These are phyloP conservation scores for Pycnomerus fuliginosus DNA, from an alignment of 2,888 invertebrate species.

Conservation along the genomic window DNA sequence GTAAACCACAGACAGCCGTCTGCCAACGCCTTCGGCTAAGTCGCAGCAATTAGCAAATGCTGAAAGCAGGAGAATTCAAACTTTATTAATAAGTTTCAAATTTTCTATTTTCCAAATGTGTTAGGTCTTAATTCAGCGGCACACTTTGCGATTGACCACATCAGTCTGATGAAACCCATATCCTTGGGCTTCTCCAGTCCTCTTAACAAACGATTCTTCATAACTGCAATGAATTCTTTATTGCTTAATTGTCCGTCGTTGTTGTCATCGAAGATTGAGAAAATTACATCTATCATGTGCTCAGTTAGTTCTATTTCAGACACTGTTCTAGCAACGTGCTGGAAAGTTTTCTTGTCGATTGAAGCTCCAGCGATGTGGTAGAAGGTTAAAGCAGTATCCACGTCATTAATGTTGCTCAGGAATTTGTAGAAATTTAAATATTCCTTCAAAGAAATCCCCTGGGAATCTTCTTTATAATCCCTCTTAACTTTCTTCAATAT, in stretches of 20 bases:
- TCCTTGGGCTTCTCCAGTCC: slow-evolving; percentile 98
- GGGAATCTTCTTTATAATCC: slow-evolving; percentile 76
- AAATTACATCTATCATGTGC: slow-evolving; percentile 95
- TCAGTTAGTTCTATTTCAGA: slow-evolving; percentile 91
- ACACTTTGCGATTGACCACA: slow-evolving; percentile 87
- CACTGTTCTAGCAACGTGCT: slow-evolving; percentile 95
- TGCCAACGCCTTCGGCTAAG: too few species aligned
- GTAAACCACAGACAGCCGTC: too few species aligned
- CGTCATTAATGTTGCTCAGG: slow-evolving; percentile 95
- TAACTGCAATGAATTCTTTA: slow-evolving; percentile 97
- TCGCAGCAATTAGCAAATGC: too few species aligned
- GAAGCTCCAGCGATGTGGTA: slow-evolving; percentile 99
- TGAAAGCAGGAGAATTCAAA: too few species aligned
- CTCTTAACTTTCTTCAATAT: slow-evolving; percentile 94
- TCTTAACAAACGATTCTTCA: slow-evolving; percentile 94
- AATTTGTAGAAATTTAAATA: slow-evolving; percentile 96
- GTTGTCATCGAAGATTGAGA: slow-evolving; percentile 98
- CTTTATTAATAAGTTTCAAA: too few species aligned
- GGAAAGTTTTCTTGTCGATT: slow-evolving; percentile 91
- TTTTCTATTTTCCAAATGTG: too few species aligned
- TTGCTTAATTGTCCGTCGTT: slow-evolving; percentile 97
- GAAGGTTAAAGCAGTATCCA: slow-evolving; percentile 97
- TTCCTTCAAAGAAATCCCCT: slow-evolving; percentile 89
- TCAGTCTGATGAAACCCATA: slow-evolving; percentile 93
- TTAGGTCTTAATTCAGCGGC: slow-evolving; percentile 80